These are phyloP conservation scores for Oscheius myriophilus DNA, from an alignment of 2,888 invertebrate genomes.

Conservation along the genomic window DNA sequence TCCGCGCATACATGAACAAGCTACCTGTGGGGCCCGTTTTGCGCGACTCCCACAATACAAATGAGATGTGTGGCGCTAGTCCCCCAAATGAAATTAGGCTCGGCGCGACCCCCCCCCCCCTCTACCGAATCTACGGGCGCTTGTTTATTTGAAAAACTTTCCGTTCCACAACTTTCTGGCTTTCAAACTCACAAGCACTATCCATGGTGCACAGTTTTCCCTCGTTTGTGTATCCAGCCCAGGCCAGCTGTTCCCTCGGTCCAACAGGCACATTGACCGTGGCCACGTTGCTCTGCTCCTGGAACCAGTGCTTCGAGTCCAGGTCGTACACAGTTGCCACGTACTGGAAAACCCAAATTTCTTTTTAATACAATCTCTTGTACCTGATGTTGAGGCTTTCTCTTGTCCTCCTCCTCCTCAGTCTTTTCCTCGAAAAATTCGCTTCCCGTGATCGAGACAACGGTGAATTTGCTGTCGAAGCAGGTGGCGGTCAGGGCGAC, in stretches of 20 bases:
- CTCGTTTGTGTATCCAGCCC: conserved; percentile 54
- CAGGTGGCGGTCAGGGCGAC: conserved; percentile 80
- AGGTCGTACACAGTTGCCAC: conserved; percentile 38
- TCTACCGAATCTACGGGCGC: too few species aligned
- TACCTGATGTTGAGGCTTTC: conserved; percentile 22
- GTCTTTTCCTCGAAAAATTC: conserved; percentile 39
- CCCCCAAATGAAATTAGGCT: too few species aligned
- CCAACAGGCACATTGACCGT: conserved; percentile 36
- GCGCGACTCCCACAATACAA: too few species aligned
- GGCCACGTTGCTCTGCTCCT: conserved; percentile 20
- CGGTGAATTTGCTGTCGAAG: conserved; percentile 77
- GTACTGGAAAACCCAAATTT: conserved; percentile 31
- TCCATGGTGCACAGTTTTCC: conserved; percentile 62
- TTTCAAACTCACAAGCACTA: conserved; percentile 31
- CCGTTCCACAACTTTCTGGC: too few species aligned
- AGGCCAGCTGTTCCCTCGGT: conserved; percentile 44
- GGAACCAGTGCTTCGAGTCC: conserved; percentile 35
- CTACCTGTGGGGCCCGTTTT: too few species aligned
- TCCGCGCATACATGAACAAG: too few species aligned
- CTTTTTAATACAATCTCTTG: background rate
- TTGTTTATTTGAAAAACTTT: too few species aligned
- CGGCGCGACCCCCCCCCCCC: too few species aligned
- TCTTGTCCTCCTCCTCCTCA: conserved; percentile 28
- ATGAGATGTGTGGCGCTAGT: too few species aligned
- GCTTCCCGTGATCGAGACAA: conserved; percentile 78